Percentiles rank a stretch among this genome's conserved stretches.
Conservation (phyloP, 2,888 invertebrate genomes). For the Amiota minor region DNA sequence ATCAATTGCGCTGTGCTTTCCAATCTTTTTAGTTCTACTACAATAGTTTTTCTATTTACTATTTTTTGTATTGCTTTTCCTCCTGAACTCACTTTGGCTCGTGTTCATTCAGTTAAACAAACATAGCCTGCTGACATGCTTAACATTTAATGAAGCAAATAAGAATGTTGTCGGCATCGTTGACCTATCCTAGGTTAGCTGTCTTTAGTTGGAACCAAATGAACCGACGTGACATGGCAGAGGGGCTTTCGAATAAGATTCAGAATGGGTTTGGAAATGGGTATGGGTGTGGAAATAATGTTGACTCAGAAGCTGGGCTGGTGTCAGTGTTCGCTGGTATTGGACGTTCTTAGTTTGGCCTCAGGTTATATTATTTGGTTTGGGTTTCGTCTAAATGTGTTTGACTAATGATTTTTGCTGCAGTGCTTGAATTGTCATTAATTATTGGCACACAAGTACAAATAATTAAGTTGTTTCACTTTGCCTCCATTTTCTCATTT, state of each 20-base stretch:
- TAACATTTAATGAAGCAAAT: conserved; percentile 34
- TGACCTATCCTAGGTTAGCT: background rate
- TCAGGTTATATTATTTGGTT: background rate
- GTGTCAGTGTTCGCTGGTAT: too few relatives aligned
- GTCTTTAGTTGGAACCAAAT: too few relatives aligned
- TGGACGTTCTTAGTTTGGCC: background rate
- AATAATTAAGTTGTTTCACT: conserved; percentile 28
- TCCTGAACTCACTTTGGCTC: background rate
- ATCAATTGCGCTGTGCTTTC: background rate
- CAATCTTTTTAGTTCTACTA: background rate
- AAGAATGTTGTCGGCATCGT: conserved; percentile 9
- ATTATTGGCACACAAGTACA: conserved; percentile 26
- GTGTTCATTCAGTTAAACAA: conserved; percentile 3
- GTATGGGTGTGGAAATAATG: too few relatives aligned
- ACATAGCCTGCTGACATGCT: conserved; percentile 31
- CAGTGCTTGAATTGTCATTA: conserved; percentile 28
- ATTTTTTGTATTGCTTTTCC: conserved; percentile 36
- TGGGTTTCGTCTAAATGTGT: conserved; percentile 6
- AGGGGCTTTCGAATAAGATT: too few relatives aligned
- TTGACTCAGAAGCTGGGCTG: too few relatives aligned
- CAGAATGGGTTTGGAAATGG: too few relatives aligned
- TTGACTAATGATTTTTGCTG: conserved; percentile 25
- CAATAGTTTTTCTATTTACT: conserved; percentile 10
- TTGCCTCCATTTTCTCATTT: background rate
- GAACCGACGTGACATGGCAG: too few relatives aligned